Percentiles rank a stretch among this genome's conserved stretches.
phyloP scores from a whole-genome alignment of 2,113 vertebrate genomes.

The Dromiciops gliroides region DNA sequence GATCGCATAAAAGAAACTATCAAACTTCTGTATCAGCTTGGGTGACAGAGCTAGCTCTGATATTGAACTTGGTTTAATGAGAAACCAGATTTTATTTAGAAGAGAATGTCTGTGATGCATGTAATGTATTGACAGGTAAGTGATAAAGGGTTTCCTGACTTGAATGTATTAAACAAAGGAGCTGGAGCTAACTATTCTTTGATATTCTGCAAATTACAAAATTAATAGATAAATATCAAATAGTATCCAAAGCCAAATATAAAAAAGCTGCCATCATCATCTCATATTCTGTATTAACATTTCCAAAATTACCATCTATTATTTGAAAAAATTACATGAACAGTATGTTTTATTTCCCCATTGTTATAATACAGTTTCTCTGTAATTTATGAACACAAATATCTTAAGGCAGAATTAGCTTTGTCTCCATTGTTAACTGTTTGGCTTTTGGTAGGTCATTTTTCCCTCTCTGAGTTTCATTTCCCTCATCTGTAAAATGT shows the following conservation, averaged over 20 bases:
- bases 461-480: not conserved
- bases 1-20: not conserved
- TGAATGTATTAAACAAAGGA: not conserved
- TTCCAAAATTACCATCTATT: not conserved
- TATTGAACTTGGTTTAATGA: not conserved
- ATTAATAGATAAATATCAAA: not conserved
- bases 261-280: not conserved
- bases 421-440: not conserved
- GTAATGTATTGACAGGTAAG: not conserved
- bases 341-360: not conserved
- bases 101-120: not conserved
- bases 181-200: not conserved
- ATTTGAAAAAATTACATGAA: not conserved
- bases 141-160: not conserved
- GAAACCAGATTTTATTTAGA: not conserved
- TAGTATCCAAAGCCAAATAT: not conserved
- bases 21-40: not conserved
- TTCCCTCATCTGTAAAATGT: not conserved
- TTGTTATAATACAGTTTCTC: not conserved
- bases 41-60: not conserved
- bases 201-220: not conserved
- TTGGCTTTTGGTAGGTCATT: not conserved
- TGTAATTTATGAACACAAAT: not conserved
- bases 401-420: not conserved
- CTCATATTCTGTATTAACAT: not conserved